Percentiles rank a stretch among this genome's conserved stretches.
Conservation (phyloP, 2,888 invertebrate genomes). For the Leptodirus hochenwartii region DNA sequence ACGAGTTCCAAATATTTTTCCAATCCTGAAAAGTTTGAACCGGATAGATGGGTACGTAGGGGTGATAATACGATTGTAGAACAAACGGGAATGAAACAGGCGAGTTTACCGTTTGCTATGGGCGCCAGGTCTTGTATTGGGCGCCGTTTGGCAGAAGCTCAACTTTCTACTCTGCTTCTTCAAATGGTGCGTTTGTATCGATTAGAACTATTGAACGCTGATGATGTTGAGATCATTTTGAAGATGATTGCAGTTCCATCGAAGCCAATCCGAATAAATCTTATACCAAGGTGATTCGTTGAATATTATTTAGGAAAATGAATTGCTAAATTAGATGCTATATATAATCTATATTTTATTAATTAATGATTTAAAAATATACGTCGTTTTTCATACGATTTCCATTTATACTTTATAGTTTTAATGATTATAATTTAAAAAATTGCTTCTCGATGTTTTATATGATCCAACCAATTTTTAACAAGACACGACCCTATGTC, state of each 20-base stretch:
- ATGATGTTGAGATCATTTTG: constrained; percentile 34
- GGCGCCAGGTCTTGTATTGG: constrained; percentile 74
- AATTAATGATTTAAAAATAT: no score
- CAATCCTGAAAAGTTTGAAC: constrained; percentile 46
- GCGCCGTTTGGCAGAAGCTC: constrained; percentile 57
- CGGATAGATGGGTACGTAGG: constrained; percentile 57
- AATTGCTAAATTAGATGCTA: no score
- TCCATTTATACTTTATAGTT: no score
- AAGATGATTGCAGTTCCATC: constrained; percentile 42
- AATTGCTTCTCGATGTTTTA: no score
- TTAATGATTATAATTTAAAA: no score
- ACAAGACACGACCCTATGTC: no score
- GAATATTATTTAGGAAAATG: constrained; percentile 3
- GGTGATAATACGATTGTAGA: constrained; percentile 17
- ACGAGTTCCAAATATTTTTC: constrained; percentile 52
- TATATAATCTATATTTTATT: no score
- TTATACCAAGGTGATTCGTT: constrained; percentile 14
- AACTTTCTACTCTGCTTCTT: constrained; percentile 46
- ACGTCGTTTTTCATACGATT: no score
- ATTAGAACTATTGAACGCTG: constrained; percentile 31
- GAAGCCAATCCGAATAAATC: constrained; percentile 26
- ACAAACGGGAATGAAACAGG: constrained; percentile 30
- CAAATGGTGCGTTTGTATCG: constrained; percentile 34
- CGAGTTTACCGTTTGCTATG: constrained; percentile 65
- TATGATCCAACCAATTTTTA: no score